These are phyloP conservation scores for Chouioia cunea DNA, from an alignment of 2,888 invertebrate genomes.

Conservation along the genomic window DNA sequence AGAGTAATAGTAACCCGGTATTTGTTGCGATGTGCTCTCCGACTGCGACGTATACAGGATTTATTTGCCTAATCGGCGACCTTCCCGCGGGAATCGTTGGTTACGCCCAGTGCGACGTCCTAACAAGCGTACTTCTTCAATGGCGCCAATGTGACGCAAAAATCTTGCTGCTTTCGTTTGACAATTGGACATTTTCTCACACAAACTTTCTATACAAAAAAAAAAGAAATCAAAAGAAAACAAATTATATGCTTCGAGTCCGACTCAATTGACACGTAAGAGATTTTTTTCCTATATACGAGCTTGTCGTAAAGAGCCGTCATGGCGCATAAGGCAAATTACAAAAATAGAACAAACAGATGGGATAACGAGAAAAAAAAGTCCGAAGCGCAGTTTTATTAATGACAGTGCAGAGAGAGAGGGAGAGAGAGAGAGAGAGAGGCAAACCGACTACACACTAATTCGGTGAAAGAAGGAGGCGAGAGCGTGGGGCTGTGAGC, in stretches of 20 bases:
- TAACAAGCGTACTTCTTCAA: conserved; percentile 34
- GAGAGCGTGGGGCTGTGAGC: not conserved
- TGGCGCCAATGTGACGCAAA: not conserved
- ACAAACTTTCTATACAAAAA: no score
- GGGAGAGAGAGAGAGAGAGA: no score
- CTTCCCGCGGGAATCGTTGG: conserved; percentile 29
- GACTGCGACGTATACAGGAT: conserved; percentile 2
- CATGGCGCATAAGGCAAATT: not conserved
- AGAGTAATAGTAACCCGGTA: conserved; percentile 24
- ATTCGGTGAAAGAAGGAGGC: no score
- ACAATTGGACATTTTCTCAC: no score
- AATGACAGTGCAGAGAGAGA: conserved; percentile 15
- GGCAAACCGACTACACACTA: no score
- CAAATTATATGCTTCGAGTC: not conserved
- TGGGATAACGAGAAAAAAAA: not conserved
- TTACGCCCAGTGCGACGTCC: conserved; percentile 19
- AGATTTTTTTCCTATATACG: not conserved
- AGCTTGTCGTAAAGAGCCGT: no score
- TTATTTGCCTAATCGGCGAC: conserved; percentile 23
- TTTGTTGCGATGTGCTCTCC: not conserved
- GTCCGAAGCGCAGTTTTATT: conserved; percentile 12
- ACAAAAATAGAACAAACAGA: conserved; percentile 8
- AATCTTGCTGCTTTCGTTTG: no score
- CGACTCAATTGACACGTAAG: not conserved
- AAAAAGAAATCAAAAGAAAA: not conserved